Evolutionary conservation across 2,113 vertebrate species (phyloP).

Genomic region (Varanus komodoensis): DNA sequence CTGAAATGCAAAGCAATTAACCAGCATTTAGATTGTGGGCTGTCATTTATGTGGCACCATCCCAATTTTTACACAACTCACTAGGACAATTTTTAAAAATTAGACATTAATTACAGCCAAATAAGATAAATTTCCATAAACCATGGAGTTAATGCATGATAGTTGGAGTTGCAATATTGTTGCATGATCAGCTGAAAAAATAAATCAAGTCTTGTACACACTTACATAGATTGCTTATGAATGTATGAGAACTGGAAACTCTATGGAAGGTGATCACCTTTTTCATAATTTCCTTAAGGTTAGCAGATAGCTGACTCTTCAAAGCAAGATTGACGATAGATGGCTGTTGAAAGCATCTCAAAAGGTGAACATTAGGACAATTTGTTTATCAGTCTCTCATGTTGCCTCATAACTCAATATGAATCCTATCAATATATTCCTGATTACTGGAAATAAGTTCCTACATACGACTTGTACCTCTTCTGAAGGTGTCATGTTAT

Average conservation of each 20-base stretch:
- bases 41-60: conserved; percentile 35
- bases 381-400: conserved; percentile 37
- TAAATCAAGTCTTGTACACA: conserved; percentile 64
- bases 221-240: conserved; percentile 64
- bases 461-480: conserved; percentile 50
- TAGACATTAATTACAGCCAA: conserved; percentile 42
- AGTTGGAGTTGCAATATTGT: conserved; percentile 70
- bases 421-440: conserved; percentile 44
- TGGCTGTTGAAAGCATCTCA: conserved; percentile 44
- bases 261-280: conserved; percentile 17
- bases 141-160: conserved; percentile 78
- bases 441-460: conserved; percentile 47
- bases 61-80: conserved; percentile 65
- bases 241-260: conserved; percentile 54
- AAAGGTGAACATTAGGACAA: conserved; percentile 39
- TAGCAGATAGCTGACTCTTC: conserved; percentile 33
- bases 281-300: conserved; percentile 34
- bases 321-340: not conserved
- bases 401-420: conserved; percentile 35
- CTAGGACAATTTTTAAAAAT: conserved; percentile 64
- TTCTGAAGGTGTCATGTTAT: conserved; percentile 32
- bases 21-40: conserved; percentile 47
- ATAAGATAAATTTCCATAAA: conserved; percentile 64
- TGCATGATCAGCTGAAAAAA: conserved; percentile 70
- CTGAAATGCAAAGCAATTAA: conserved; percentile 29